Conservation (phyloP, 2,113 vertebrate genomes). For the Coracopsis vasa region DNA sequence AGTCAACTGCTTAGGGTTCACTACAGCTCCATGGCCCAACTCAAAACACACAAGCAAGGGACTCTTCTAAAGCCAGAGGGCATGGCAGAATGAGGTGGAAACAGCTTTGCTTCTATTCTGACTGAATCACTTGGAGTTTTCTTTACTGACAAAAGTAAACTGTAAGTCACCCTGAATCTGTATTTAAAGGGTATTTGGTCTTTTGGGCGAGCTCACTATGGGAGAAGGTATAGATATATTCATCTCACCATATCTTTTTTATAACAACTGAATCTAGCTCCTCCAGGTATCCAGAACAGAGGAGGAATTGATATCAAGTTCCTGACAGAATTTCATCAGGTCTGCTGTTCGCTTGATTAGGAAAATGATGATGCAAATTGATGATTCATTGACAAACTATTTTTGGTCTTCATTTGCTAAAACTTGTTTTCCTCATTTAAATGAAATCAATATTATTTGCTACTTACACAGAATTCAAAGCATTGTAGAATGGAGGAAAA, state of each 20-base stretch:
- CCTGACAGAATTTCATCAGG: background rate
- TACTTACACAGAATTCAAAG: background rate
- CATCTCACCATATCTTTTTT: background rate
- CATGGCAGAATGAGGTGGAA: background rate
- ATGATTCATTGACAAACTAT: background rate
- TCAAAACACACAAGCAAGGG: background rate
- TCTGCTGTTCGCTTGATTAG: background rate
- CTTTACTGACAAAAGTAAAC: background rate
- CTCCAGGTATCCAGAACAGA: background rate
- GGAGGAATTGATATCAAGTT: background rate
- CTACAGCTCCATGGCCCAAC: background rate
- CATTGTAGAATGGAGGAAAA: background rate
- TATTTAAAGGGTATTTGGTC: background rate
- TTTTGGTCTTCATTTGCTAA: background rate
- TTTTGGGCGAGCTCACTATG: background rate
- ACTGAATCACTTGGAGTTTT: background rate
- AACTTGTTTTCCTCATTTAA: background rate
- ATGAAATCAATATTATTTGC: background rate
- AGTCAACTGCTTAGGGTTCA: background rate
- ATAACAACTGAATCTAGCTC: background rate
- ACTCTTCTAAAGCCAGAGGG: background rate
- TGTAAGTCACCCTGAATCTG: background rate
- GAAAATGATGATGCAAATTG: background rate
- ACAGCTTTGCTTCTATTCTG: background rate
- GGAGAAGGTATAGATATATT: background rate